These are phyloP conservation scores for Drosophila parvula DNA, from an alignment of 1,140 invertebrate genomes.

Conservation along the genomic window DNA sequence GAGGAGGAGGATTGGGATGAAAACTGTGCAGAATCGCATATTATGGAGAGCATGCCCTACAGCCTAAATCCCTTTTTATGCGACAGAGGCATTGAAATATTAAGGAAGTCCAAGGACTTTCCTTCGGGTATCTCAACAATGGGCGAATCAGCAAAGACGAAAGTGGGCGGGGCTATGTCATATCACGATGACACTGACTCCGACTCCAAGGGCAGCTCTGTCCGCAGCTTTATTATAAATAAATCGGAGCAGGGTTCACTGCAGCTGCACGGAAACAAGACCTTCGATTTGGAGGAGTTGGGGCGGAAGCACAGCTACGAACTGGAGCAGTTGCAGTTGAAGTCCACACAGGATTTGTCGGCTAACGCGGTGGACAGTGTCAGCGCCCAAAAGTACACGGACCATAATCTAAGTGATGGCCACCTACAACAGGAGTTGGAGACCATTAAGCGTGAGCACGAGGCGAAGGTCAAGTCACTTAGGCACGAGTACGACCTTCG, in stretches of 20 bases:
- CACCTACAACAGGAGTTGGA: conserved; percentile 79
- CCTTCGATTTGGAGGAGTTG: conserved; percentile 73
- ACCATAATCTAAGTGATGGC: conserved; percentile 21
- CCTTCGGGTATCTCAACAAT: not conserved
- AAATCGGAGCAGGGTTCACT: conserved; percentile 72
- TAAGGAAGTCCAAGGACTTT: conserved; percentile 15
- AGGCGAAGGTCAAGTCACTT: conserved; percentile 84
- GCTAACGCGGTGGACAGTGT: not conserved
- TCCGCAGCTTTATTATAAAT: conserved; percentile 76
- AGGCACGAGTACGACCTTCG: conserved; percentile 85
- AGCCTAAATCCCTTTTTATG: conserved; percentile 60
- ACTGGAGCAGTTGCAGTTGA: conserved; percentile 78
- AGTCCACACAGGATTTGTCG: conserved; percentile 31
- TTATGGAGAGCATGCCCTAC: conserved; percentile 62
- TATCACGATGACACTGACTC: conserved; percentile 84
- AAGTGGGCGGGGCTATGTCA: conserved; percentile 47
- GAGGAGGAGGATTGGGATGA: conserved; percentile 54
- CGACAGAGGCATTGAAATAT: conserved; percentile 3
- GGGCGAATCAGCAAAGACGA: conserved; percentile 24
- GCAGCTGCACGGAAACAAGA: conserved; percentile 34
- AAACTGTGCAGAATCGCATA: conserved; percentile 34
- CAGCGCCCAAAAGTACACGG: conserved; percentile 36
- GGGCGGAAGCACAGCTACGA: conserved; percentile 73
- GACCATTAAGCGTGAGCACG: conserved; percentile 79
- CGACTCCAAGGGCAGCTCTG: conserved; percentile 86